A percentile compares a stretch with the other conserved stretches of the same genome.
Evolutionary conservation across 2,113 vertebrate genomes (phyloP).

Genomic region (Amazona vittata): DNA sequence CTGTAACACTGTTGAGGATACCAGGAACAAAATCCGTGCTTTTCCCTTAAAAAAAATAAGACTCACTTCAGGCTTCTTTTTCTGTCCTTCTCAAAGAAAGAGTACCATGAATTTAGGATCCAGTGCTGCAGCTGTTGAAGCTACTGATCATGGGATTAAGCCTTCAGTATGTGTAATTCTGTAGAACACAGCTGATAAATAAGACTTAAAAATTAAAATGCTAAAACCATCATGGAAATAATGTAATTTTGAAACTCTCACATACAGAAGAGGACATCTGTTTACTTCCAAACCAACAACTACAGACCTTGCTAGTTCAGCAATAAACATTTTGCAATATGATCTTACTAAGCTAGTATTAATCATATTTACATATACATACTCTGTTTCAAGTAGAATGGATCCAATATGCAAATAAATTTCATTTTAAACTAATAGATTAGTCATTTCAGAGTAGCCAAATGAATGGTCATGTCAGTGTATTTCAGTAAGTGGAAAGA

Average conservation of each 20-base stretch:
- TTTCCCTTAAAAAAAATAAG: not conserved
- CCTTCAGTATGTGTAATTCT: not conserved
- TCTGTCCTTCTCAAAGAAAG: not conserved
- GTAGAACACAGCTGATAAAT: not conserved
- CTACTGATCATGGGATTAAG: not conserved
- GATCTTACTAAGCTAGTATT: not conserved
- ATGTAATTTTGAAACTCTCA: not conserved
- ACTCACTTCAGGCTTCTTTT: not conserved
- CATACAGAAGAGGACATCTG: not conserved
- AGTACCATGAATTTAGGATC: not conserved
- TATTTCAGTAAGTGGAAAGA: not conserved
- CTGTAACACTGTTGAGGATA: not conserved
- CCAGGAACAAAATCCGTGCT: not conserved
- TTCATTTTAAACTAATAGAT: not conserved
- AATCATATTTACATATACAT: not conserved
- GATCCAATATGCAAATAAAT: not conserved
- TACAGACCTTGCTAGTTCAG: not conserved
- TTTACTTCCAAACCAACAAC: not conserved
- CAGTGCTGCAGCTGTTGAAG: not conserved
- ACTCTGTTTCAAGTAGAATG: not conserved
- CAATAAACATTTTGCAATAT: not conserved
- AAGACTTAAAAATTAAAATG: not conserved
- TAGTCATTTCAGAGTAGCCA: not conserved
- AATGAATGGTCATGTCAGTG: not conserved
- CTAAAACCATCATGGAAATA: not conserved